Evolutionary conservation across 2,113 vertebrate species (phyloP).

Genomic region (Sitta europaea): DNA sequence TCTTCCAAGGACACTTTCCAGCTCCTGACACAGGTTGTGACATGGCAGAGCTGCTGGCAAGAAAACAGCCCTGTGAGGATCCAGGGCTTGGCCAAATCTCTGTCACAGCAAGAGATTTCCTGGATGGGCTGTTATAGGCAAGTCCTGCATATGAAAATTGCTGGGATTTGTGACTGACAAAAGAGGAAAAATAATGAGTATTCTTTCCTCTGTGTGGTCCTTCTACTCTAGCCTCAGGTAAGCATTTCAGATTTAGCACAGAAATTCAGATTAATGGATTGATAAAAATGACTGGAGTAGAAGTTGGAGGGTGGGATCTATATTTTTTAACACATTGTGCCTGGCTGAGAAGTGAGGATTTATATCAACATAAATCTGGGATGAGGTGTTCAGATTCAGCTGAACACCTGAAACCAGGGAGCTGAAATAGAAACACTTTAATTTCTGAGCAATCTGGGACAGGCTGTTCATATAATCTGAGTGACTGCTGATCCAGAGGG

Average conservation of each 20-base stretch:
- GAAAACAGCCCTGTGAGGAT: background rate
- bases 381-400: background rate
- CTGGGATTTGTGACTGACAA: background rate
- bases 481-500: background rate
- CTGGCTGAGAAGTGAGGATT: background rate
- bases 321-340: background rate
- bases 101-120: background rate
- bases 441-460: background rate
- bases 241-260: background rate
- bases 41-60: background rate
- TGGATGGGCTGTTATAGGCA: background rate
- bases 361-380: background rate
- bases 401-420: background rate
- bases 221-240: background rate
- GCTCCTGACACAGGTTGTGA: background rate
- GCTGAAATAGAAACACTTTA: background rate
- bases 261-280: background rate
- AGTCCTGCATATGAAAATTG: background rate
- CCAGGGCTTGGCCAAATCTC: background rate
- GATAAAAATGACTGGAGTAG: background rate
- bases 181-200: background rate
- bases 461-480: rapidly evolving
- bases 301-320: background rate
- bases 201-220: background rate
- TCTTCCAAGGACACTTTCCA: background rate